Evolutionary conservation across 2,888 invertebrate genomes (phyloP).

Genomic region (Tricholauxania praeusta): DNA sequence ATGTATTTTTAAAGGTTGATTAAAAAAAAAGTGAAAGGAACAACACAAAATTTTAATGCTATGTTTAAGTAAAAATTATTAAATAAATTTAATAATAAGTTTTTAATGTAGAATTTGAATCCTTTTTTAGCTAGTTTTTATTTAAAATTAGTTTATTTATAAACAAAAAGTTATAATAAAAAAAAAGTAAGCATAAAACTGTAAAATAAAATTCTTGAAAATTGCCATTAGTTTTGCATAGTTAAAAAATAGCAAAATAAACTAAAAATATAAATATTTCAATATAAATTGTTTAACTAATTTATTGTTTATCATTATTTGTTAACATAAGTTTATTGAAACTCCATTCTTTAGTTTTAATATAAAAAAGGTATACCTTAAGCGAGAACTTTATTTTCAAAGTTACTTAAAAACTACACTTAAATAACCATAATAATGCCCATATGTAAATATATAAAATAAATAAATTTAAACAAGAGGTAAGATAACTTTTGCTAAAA

Average conservation of each 20-base stretch:
- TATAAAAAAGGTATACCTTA: background rate
- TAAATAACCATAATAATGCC: background rate
- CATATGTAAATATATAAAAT: slow-evolving; percentile 23
- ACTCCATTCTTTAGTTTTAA: no score
- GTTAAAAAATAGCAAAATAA: slow-evolving; percentile 21
- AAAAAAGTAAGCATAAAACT: background rate
- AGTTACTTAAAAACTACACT: slow-evolving; percentile 26
- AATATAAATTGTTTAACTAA: no score
- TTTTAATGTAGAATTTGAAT: slow-evolving; percentile 31
- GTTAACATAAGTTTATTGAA: background rate
- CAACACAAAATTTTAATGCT: slow-evolving; percentile 24
- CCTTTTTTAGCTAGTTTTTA: slow-evolving; percentile 13
- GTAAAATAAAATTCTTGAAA: slow-evolving; percentile 45
- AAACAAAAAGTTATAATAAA: slow-evolving; percentile 1
- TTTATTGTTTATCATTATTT: background rate
- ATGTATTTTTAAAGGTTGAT: slow-evolving; percentile 38
- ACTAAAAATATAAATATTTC: background rate
- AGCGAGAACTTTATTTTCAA: slow-evolving; percentile 41
- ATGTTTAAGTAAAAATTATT: slow-evolving; percentile 29
- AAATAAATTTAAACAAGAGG: background rate
- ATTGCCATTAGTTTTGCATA: slow-evolving; percentile 58
- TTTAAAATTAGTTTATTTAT: slow-evolving; percentile 12
- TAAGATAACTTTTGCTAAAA: background rate
- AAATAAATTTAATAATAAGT: slow-evolving; percentile 32
- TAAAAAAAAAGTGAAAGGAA: slow-evolving; percentile 25